Conservation (phyloP, 2,113 vertebrate species). For the Stegostoma tigrinum region DNA sequence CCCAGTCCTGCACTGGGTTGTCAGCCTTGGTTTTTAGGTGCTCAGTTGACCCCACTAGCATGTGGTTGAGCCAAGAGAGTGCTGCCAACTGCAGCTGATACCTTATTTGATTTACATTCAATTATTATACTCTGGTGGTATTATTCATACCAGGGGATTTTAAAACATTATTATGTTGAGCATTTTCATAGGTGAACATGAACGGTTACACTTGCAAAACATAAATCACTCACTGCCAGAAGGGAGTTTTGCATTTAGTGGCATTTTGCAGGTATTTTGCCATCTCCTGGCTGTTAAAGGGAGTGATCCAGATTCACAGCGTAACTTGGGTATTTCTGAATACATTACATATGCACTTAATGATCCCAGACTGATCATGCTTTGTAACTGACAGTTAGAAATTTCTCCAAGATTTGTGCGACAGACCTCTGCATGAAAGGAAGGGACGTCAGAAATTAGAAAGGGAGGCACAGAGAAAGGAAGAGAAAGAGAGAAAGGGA, state of each 20-base stretch:
- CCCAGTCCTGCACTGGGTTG: too few relatives aligned
- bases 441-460: not conserved
- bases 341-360: not conserved
- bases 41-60: too few relatives aligned
- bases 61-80: too few relatives aligned
- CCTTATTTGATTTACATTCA: not conserved
- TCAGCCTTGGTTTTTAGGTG: too few relatives aligned
- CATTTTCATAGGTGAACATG: not conserved
- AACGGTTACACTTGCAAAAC: not conserved
- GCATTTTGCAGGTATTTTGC: not conserved
- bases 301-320: not conserved
- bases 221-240: not conserved
- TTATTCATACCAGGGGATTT: not conserved
- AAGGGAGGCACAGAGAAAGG: not conserved
- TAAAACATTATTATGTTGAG: not conserved
- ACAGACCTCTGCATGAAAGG: not conserved
- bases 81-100: too few relatives aligned
- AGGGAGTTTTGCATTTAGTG: not conserved
- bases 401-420: not conserved
- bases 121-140: not conserved
- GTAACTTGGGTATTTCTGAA: not conserved
- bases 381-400: not conserved
- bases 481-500: not conserved
- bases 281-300: not conserved
- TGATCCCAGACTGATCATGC: not conserved